A percentile compares a stretch with the other conserved stretches of the same genome.
phyloP scores from a whole-genome alignment of 2,113 vertebrate genomes.

The Silurus glanis region DNA sequence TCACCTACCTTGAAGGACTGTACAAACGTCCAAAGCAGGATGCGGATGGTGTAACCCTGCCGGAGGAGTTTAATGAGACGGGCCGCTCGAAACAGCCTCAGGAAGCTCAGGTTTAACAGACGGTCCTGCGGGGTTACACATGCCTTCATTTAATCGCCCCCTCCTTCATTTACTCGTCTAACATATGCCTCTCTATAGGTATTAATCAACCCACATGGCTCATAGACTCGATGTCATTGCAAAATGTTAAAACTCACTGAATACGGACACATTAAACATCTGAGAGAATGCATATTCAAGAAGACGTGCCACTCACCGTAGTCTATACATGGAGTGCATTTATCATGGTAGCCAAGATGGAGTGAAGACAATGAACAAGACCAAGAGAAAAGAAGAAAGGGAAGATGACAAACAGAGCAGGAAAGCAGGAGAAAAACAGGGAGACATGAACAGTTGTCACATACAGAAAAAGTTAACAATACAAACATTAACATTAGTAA shows the following conservation, averaged over 20 bases:
- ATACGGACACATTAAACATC: neutral
- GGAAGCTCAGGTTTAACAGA: slow-evolving; percentile 94
- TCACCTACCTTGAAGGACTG: slow-evolving; percentile 92
- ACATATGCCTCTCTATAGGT: neutral
- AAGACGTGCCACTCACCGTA: slow-evolving; percentile 67
- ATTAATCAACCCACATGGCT: neutral
- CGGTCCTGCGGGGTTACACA: slow-evolving; percentile 77
- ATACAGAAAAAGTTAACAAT: slow-evolving; percentile 49
- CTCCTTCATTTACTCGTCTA: neutral
- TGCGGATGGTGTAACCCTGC: slow-evolving; percentile 96
- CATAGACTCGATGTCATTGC: neutral
- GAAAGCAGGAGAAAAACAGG: slow-evolving; percentile 40
- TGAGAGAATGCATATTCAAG: neutral
- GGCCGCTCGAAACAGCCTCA: slow-evolving; percentile 90
- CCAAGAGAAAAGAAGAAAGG: slow-evolving; percentile 28
- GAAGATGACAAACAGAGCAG: slow-evolving; percentile 27
- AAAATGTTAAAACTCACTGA: neutral
- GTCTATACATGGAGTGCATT: slow-evolving; percentile 65
- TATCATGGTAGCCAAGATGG: slow-evolving; percentile 57
- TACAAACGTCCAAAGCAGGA: slow-evolving; percentile 95
- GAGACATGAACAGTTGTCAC: slow-evolving; percentile 53
- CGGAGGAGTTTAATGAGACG: slow-evolving; percentile 93
- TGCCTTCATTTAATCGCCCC: neutral
- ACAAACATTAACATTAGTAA: slow-evolving; percentile 51
- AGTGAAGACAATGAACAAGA: slow-evolving; percentile 62